A percentile compares a stretch with the other conserved stretches of the same genome.
These are phyloP conservation scores for Parnassius glacialis DNA, from an alignment of 2,888 invertebrate species.

Conservation along the genomic window DNA sequence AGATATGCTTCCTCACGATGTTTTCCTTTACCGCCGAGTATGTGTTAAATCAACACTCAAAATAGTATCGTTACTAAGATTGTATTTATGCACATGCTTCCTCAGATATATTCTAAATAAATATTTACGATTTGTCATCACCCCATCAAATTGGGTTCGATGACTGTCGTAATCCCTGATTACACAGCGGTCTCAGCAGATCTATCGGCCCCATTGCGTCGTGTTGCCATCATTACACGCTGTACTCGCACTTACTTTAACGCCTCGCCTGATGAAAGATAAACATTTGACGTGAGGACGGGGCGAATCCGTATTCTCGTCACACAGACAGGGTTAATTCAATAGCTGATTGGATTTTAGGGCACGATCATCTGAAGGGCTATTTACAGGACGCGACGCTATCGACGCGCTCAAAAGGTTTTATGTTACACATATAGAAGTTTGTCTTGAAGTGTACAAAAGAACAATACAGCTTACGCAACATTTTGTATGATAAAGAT, in stretches of 20 bases:
- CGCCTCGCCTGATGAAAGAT: constrained; percentile 76
- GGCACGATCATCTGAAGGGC: constrained; percentile 64
- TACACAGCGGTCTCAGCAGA: constrained; percentile 51
- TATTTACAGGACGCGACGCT: constrained; percentile 55
- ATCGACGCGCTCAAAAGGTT: constrained; percentile 9
- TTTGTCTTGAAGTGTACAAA: background rate
- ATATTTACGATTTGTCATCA: constrained; percentile 3
- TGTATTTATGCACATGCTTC: too few species aligned
- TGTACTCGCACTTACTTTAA: constrained; percentile 70
- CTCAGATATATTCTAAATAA: too few species aligned
- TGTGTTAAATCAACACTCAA: too few species aligned
- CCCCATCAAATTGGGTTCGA: constrained; percentile 11
- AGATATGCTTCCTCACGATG: too few species aligned
- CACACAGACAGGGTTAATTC: constrained; percentile 78
- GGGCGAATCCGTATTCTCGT: constrained; percentile 78
- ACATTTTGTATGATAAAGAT: too few species aligned
- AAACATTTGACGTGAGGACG: constrained; percentile 78
- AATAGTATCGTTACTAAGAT: too few species aligned
- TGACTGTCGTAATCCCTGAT: constrained; percentile 34
- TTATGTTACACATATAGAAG: constrained; percentile 4
- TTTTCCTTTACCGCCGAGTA: too few species aligned
- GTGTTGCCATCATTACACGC: constrained; percentile 56
- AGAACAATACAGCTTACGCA: too few species aligned
- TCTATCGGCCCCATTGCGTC: constrained; percentile 45
- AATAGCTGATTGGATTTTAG: constrained; percentile 80